A percentile compares a stretch with the other conserved stretches of the same genome.
phyloP scores from a whole-genome alignment of 2,113 vertebrate species.

The Alligator sinensis region DNA sequence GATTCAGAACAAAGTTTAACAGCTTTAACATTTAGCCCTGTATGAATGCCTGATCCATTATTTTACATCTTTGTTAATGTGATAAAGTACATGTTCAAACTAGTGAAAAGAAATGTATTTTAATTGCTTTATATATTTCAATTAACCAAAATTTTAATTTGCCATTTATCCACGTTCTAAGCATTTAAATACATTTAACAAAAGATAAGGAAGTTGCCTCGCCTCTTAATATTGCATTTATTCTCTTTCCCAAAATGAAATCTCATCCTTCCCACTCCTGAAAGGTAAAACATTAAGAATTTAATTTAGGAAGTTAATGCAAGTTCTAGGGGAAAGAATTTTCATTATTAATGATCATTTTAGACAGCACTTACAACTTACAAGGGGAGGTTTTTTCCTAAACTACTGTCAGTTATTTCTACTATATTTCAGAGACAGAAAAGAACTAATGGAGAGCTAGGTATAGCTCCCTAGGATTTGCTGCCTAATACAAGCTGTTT shows the following conservation, averaged over 20 bases:
- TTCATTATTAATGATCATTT: not conserved
- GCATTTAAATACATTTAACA: slow-evolving; percentile 21
- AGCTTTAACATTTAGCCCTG: slow-evolving; percentile 3
- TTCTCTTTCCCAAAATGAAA: slow-evolving; percentile 45
- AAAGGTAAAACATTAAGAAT: slow-evolving; percentile 33
- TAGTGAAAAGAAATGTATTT: slow-evolving; percentile 15
- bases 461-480: not conserved
- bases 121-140: slow-evolving; percentile 14
- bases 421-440: not conserved
- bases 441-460: not conserved
- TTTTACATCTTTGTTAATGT: slow-evolving; percentile 12
- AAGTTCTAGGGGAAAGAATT: slow-evolving; percentile 25
- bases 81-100: slow-evolving; percentile 22
- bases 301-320: slow-evolving; percentile 19
- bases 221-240: not conserved
- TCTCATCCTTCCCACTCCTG: not conserved
- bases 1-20: slow-evolving; percentile 11
- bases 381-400: not conserved
- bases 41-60: not conserved
- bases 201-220: not conserved
- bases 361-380: not conserved
- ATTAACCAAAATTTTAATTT: slow-evolving; percentile 41
- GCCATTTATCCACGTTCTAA: slow-evolving; percentile 18
- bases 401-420: not conserved
- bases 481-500: slow-evolving; percentile 12